Evolutionary conservation across 2,113 vertebrate species (phyloP), one percentile per base, ranked within the genome.

Genomic region (Pseudois nayaur): DNA sequence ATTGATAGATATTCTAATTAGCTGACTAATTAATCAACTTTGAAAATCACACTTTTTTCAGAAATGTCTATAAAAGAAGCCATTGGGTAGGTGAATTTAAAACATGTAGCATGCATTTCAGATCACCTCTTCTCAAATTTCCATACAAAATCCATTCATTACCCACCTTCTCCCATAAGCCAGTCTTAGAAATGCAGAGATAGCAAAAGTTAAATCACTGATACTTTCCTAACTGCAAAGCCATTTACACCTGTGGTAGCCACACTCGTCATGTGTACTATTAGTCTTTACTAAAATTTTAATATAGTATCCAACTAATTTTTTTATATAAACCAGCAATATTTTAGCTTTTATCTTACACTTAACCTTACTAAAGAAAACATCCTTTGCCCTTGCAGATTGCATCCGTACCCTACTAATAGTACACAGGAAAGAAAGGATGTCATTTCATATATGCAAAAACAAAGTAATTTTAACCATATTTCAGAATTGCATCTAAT

Each of bases 271-370:
- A 93, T 36, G 78, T 86, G 29, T 59, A 96, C 48, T 57, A 62
- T 33, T 57, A 89, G 52, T 14, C 25, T 94, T 82, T 95, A 43
- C 8, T 59, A 86, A 96, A 96, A 95, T 36, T 74, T 96, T 83
- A 97, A 62, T 33, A 8, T 83, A 17, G n/a, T 21, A 45, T 57
- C 60, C 50, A 96, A 9, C 7, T 90, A 79, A 45, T 83, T 95
- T 52, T 90, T 79, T 74, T 62, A 19, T 89, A 88, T 55, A 97
- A 21, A 21, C 0, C 19, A 95, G 55, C 6, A 21, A 17, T 57
- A 89, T 4, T 74, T 97, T 87, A 89, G 45, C 67, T 95, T 98
- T 93, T n/a, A 25, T 90, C 14, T 74, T 96, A 48, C 8, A 55
- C n/a, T 71, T 84, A 14, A n/a, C 23, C 55, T 92, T 74, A 33